A percentile compares a stretch with the other conserved stretches of the same genome.
Evolutionary conservation across 2,888 invertebrate genomes (phyloP).

Genomic region (Dascillus cervinus): DNA sequence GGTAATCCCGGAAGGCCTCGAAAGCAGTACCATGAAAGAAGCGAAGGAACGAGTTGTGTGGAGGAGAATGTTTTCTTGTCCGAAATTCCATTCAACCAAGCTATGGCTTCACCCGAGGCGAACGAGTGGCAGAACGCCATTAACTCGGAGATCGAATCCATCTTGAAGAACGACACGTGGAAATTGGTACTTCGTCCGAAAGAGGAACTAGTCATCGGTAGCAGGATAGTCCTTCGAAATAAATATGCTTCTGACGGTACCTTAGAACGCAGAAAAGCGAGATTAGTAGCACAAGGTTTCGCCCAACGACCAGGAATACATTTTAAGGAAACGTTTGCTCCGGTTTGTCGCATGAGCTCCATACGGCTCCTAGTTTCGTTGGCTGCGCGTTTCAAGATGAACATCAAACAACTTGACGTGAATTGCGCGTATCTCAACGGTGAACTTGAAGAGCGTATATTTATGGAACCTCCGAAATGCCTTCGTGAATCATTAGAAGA

Average conservation of each 20-base stretch:
- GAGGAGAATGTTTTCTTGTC: conserved; percentile 1
- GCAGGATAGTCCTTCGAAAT: conserved; percentile 18
- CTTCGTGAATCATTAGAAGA: neutral
- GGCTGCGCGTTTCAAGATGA: conserved; percentile 14
- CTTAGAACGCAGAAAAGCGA: conserved; percentile 20
- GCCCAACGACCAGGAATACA: conserved; percentile 23
- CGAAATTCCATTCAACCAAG: conserved; percentile 11
- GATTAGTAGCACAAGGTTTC: conserved; percentile 26
- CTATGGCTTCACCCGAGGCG: conserved; percentile 9
- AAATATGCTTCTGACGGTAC: conserved; percentile 18
- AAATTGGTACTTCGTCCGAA: conserved; percentile 16
- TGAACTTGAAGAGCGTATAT: conserved; percentile 15
- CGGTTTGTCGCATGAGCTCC: conserved; percentile 21
- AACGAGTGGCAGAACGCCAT: conserved; percentile 19
- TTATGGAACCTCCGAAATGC: conserved; percentile 13
- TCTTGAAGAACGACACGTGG: conserved; percentile 21
- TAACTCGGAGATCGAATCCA: conserved; percentile 11
- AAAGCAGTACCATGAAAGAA: conserved; percentile 1
- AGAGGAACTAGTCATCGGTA: conserved; percentile 15
- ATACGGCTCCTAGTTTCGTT: conserved; percentile 21
- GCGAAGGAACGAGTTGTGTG: no score
- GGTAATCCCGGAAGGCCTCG: conserved; percentile 2
- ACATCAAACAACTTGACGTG: conserved; percentile 18
- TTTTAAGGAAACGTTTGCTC: conserved; percentile 24
- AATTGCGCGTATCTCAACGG: conserved; percentile 18